A percentile compares a stretch with the other conserved stretches of the same genome.
Conservation (phyloP, 2,888 invertebrate genomes). For the Agrochola lychnidis region DNA sequence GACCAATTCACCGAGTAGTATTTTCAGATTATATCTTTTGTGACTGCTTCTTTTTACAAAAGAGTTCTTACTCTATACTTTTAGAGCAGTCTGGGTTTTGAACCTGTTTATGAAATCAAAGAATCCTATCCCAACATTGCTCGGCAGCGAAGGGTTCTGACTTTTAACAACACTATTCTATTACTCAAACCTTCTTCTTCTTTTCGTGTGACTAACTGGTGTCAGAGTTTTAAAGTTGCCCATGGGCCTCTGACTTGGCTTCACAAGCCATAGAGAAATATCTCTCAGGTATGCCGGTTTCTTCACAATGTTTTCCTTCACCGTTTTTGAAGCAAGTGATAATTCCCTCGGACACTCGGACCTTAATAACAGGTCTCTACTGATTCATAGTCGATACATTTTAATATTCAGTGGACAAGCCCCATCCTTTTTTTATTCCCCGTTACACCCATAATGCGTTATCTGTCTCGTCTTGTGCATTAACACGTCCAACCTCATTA, state of each 20-base stretch:
- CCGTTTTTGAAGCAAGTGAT: too few species aligned
- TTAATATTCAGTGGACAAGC: conserved; percentile 23
- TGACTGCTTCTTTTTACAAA: not conserved
- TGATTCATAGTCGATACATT: conserved; percentile 57
- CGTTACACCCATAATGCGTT: conserved; percentile 78
- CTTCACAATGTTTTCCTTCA: too few species aligned
- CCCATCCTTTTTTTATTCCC: conserved; percentile 71
- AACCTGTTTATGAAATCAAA: not conserved
- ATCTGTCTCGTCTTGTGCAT: conserved; percentile 84
- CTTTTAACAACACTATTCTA: too few species aligned
- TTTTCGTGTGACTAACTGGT: too few species aligned
- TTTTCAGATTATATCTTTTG: not conserved
- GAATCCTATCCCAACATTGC: not conserved
- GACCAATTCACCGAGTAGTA: not conserved
- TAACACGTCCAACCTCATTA: conserved; percentile 87
- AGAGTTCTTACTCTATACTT: not conserved
- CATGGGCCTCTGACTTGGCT: too few species aligned
- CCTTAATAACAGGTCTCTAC: not conserved
- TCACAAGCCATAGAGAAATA: too few species aligned
- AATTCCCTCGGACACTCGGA: not conserved
- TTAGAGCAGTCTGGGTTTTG: not conserved
- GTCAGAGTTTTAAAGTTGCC: too few species aligned
- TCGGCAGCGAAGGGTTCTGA: too few species aligned
- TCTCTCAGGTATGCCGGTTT: too few species aligned
- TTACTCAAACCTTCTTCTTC: too few species aligned